A percentile compares a stretch with the other conserved stretches of the same genome.
Conservation (phyloP, 35 echinoderm and acorn worm genomes). For the Anneissia japonica region DNA sequence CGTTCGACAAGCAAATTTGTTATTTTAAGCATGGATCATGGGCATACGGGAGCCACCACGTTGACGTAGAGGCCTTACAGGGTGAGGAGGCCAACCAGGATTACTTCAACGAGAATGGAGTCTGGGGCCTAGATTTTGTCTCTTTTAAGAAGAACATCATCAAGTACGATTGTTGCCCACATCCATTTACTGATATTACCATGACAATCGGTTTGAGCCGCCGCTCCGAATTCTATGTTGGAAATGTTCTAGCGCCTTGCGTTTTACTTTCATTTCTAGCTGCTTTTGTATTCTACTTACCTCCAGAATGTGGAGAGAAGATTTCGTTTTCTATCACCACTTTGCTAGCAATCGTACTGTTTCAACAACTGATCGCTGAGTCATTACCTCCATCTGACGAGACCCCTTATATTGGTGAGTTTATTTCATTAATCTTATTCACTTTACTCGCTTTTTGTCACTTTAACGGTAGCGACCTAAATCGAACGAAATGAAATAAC, state of each 20-base stretch:
- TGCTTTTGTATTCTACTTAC: conserved; percentile 20
- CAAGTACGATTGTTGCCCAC: background rate
- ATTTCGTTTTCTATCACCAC: conserved; percentile 49
- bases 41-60: background rate
- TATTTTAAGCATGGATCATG: conserved; percentile 27
- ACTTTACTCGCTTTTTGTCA: too few relatives aligned
- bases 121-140: background rate
- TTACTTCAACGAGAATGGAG: background rate
- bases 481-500: too few relatives aligned
- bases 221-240: conserved; percentile 4
- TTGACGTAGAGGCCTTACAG: background rate
- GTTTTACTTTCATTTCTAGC: conserved; percentile 17
- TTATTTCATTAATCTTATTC: too few relatives aligned
- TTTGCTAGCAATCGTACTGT: conserved; percentile 43
- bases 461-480: too few relatives aligned
- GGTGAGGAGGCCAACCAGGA: background rate
- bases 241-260: conserved; percentile 25
- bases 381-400: conserved; percentile 37
- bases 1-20: conserved; percentile 8
- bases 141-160: background rate
- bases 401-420: conserved; percentile 46
- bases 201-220: background rate
- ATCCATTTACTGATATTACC: background rate
- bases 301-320: conserved; percentile 26
- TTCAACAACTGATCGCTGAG: conserved; percentile 55